Percentiles rank a stretch among this genome's conserved stretches.
Evolutionary conservation across 2,888 invertebrate genomes (phyloP).

Genomic region (Stramonita haemastoma): DNA sequence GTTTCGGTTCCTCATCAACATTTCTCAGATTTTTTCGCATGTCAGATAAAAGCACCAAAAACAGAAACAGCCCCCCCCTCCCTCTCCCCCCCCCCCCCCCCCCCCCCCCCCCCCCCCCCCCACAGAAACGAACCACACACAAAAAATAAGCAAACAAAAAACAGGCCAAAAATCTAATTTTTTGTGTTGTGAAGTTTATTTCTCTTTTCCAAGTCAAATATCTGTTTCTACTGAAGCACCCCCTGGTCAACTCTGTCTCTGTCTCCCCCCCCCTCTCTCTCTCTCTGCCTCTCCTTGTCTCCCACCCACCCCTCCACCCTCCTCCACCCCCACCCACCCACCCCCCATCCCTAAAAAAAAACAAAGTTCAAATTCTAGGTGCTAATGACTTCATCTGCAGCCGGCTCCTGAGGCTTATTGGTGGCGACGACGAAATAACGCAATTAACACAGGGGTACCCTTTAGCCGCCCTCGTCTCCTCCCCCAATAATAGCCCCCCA

Average conservation of each 20-base stretch:
- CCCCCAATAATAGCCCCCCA: background rate
- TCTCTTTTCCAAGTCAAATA: background rate
- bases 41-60: too few species aligned
- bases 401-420: conserved; percentile 30
- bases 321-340: too few species aligned
- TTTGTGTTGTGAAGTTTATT: background rate
- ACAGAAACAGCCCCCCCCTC: background rate
- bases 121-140: background rate
- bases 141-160: too few species aligned
- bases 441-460: conserved; percentile 26
- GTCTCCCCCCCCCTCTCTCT: too few species aligned
- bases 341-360: background rate
- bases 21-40: too few species aligned
- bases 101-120: background rate
- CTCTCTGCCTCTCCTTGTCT: too few species aligned
- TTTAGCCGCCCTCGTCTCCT: background rate
- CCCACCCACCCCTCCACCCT: too few species aligned
- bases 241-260: too few species aligned
- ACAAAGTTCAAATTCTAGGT: conserved; percentile 1
- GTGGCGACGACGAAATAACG: conserved; percentile 9
- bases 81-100: background rate
- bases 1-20: too few species aligned
- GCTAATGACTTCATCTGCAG: conserved; percentile 35
- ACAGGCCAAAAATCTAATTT: background rate
- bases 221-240: background rate